These are phyloP conservation scores for Pterostichus madidus DNA, from an alignment of 2,888 invertebrate species.

Conservation along the genomic window DNA sequence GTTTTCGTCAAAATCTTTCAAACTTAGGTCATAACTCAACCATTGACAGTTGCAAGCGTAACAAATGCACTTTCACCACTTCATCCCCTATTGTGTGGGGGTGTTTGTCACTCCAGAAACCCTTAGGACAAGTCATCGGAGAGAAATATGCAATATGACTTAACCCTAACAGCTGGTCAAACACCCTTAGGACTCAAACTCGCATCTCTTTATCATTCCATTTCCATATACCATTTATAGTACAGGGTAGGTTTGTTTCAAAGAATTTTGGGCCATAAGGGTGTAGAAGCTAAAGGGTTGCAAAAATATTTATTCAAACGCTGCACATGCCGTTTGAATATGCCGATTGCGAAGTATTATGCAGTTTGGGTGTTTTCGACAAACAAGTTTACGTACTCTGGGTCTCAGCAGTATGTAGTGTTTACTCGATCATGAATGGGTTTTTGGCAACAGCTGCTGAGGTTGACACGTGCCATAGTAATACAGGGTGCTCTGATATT, in stretches of 20 bases:
- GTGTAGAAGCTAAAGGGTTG: conserved; percentile 68
- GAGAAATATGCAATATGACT: conserved; percentile 52
- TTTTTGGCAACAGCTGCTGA: conserved; percentile 26
- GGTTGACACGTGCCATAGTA: background rate
- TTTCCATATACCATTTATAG: too few species aligned
- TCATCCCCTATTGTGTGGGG: conserved; percentile 49
- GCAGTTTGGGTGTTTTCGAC: conserved; percentile 71
- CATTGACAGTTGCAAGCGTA: background rate
- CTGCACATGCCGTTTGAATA: conserved; percentile 22
- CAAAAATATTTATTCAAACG: conserved; percentile 68
- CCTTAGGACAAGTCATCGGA: background rate
- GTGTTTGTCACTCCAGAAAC: conserved; percentile 28
- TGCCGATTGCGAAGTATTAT: conserved; percentile 71
- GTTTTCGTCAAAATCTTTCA: background rate
- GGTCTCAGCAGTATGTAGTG: background rate
- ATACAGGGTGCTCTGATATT: background rate
- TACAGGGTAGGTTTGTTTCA: background rate
- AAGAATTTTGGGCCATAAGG: conserved; percentile 9
- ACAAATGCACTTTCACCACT: conserved; percentile 41
- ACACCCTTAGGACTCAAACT: background rate
- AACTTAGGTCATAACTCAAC: conserved; percentile 2
- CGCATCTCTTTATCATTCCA: background rate
- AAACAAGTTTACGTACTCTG: conserved; percentile 65
- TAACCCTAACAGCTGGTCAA: conserved; percentile 24
- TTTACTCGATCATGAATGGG: conserved; percentile 63